A percentile compares a stretch with the other conserved stretches of the same genome.
These are phyloP conservation scores for Lasioglossum pauxillum DNA, from an alignment of 2,888 invertebrate genomes.

Conservation along the genomic window DNA sequence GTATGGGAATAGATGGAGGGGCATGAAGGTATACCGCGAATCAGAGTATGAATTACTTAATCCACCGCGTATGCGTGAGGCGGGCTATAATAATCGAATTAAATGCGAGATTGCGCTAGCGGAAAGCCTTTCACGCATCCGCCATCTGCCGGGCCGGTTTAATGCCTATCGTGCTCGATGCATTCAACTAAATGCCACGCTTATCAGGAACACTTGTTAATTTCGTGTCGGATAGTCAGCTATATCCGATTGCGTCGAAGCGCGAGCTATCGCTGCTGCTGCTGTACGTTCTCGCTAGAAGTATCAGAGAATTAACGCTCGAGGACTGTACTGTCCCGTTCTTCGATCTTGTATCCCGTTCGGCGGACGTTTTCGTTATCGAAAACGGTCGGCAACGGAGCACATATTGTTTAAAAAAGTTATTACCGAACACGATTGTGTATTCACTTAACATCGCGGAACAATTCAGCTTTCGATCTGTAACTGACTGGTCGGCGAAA, in stretches of 20 bases:
- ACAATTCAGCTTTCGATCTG: not conserved
- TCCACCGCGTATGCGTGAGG: constrained; percentile 44
- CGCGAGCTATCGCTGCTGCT: not conserved
- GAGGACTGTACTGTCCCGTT: not conserved
- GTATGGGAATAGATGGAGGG: constrained; percentile 26
- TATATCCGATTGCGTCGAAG: not conserved
- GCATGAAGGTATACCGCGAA: constrained; percentile 14
- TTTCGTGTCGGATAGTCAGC: constrained; percentile 15
- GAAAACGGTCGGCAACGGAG: not conserved
- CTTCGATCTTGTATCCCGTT: not conserved
- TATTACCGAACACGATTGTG: not conserved
- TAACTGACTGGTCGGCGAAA: not conserved
- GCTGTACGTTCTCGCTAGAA: not conserved
- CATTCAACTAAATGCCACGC: constrained; percentile 48
- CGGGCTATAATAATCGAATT: constrained; percentile 73
- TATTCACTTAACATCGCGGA: not conserved
- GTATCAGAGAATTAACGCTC: not conserved
- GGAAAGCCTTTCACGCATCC: constrained; percentile 54
- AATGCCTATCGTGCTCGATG: constrained; percentile 39
- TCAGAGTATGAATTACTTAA: constrained; percentile 72
- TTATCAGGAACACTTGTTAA: constrained; percentile 61
- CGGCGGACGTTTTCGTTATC: not conserved
- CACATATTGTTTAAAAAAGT: not conserved
- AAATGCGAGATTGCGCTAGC: constrained; percentile 69
- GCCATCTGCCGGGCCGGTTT: constrained; percentile 50